Percentiles rank a stretch among this genome's conserved stretches.
Conservation (phyloP, 2,113 vertebrate genomes). For the Piaya cayana region DNA sequence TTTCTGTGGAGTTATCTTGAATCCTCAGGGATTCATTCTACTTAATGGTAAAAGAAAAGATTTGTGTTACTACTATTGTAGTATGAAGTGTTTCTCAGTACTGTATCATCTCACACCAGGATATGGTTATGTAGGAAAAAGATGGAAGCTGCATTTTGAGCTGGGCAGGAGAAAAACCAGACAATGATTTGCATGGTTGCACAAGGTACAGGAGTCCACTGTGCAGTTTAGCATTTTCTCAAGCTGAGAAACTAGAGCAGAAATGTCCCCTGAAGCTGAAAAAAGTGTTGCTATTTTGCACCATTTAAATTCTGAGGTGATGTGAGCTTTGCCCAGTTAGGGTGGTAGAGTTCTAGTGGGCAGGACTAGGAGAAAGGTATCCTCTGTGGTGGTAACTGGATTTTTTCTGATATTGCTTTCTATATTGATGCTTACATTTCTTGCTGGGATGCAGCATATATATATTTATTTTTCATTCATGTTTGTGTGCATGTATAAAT, state of each 20-base stretch:
- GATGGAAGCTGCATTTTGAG: background rate
- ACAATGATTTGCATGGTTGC: background rate
- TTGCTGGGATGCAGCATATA: background rate
- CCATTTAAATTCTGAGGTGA: background rate
- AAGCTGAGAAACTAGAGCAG: background rate
- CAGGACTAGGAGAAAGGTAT: background rate
- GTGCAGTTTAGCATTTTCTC: background rate
- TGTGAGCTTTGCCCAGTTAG: background rate
- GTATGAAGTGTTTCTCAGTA: conserved; percentile 11
- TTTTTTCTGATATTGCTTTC: background rate
- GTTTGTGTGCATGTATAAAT: background rate
- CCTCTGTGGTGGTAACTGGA: background rate
- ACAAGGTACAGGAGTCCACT: background rate
- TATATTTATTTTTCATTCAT: background rate
- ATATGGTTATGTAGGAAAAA: background rate
- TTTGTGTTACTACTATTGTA: background rate
- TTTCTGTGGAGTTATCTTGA: background rate
- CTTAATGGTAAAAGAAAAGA: conserved; percentile 26
- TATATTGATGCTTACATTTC: background rate
- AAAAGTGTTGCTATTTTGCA: background rate
- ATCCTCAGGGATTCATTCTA: background rate
- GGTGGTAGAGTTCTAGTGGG: background rate
- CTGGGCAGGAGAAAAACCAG: conserved; percentile 3
- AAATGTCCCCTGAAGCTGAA: background rate
- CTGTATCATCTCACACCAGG: background rate